phyloP scores from a whole-genome alignment of 1,140 invertebrate genomes.

The Drosophila ananassae region DNA sequence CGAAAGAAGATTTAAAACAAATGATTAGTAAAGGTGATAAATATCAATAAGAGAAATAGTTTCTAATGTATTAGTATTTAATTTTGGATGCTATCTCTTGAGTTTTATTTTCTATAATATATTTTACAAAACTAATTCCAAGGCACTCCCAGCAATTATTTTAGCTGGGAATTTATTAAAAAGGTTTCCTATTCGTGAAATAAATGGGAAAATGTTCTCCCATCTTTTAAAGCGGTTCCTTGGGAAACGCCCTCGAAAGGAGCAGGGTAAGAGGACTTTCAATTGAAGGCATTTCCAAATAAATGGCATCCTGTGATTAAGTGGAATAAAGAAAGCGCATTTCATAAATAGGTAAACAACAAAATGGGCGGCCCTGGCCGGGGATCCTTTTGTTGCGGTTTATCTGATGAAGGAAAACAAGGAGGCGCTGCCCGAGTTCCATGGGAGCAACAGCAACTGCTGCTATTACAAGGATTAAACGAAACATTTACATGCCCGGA shows the following conservation, averaged over 20 bases:
- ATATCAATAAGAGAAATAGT: not conserved
- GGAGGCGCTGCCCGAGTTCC: constrained; percentile 53
- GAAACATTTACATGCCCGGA: constrained; percentile 59
- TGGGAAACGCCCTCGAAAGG: constrained; percentile 38
- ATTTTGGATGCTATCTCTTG: not conserved
- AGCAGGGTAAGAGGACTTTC: constrained; percentile 18
- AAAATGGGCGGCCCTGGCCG: constrained; percentile 28
- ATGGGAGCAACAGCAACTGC: constrained; percentile 68
- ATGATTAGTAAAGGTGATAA: not conserved
- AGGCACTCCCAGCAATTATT: not conserved
- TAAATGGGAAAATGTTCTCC: constrained; percentile 20
- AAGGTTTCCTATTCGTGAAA: constrained; percentile 24
- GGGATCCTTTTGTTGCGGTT: constrained; percentile 54
- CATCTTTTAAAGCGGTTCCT: constrained; percentile 26
- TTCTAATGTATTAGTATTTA: constrained; percentile 4
- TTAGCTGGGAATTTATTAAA: constrained; percentile 24
- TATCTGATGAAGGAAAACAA: constrained; percentile 24
- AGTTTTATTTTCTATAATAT: not conserved
- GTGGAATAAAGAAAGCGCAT: constrained; percentile 53
- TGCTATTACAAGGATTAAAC: constrained; percentile 75
- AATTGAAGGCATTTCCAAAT: constrained; percentile 42
- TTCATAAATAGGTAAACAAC: constrained; percentile 47
- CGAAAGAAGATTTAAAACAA: not conserved
- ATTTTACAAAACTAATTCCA: too few species aligned
- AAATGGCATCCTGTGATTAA: constrained; percentile 58